Percentiles rank a stretch among this genome's conserved stretches.
These are phyloP conservation scores for Corydoras sp. DNA, from an alignment of 2,113 vertebrate species.

Conservation along the genomic window DNA sequence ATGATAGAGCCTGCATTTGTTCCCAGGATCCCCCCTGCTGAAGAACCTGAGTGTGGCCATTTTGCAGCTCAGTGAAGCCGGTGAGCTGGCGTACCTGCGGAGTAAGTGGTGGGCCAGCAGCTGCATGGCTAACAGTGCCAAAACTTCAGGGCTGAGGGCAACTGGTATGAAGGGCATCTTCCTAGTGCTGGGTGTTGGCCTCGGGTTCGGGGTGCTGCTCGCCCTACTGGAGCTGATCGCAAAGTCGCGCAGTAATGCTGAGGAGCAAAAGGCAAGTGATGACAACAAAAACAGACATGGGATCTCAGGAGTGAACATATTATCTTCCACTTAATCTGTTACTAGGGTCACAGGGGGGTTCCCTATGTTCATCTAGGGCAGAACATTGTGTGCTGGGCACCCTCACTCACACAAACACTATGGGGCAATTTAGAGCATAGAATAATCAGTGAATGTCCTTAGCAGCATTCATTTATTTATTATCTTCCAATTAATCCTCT, in stretches of 20 bases:
- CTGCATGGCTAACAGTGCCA: slow-evolving; percentile 58
- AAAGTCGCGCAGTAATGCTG: slow-evolving; percentile 67
- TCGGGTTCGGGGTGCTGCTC: slow-evolving; percentile 62
- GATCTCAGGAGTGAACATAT: too few relatives aligned
- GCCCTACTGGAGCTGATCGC: slow-evolving; percentile 72
- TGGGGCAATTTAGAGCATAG: too few relatives aligned
- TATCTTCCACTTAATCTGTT: too few relatives aligned
- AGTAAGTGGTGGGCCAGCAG: slow-evolving; percentile 85
- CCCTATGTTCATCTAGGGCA: too few relatives aligned
- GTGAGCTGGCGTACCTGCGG: slow-evolving; percentile 70
- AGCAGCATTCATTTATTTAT: too few relatives aligned
- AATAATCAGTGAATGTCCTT: too few relatives aligned
- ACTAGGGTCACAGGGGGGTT: too few relatives aligned
- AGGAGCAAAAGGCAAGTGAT: slow-evolving; percentile 63
- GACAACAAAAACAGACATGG: neutral
- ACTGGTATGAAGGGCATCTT: slow-evolving; percentile 77
- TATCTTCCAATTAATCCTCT: too few relatives aligned
- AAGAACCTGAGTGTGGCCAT: slow-evolving; percentile 76
- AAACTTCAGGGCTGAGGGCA: slow-evolving; percentile 56
- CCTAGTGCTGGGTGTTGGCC: slow-evolving; percentile 71
- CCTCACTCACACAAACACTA: too few relatives aligned
- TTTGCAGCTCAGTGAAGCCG: slow-evolving; percentile 73
- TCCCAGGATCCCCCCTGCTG: slow-evolving; percentile 70
- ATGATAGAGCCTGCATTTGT: neutral
- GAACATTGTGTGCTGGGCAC: too few relatives aligned